Evolutionary conservation across 2,888 invertebrate species (phyloP), one percentile per base, ranked within the genome.

Genomic region (Acanthoscelides obtectus): DNA sequence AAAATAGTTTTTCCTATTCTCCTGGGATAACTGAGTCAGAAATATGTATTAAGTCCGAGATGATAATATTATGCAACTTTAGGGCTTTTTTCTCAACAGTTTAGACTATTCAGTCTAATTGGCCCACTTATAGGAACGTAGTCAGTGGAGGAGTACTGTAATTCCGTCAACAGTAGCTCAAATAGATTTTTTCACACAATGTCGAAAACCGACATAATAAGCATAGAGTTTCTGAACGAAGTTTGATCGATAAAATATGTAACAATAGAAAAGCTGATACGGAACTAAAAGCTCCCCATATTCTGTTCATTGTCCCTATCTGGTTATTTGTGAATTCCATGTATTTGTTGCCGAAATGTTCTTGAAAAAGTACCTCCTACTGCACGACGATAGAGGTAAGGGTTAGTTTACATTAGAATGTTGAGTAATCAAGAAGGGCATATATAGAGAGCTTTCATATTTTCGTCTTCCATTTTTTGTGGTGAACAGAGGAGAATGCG

Each of bases 351-450:
- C 8, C 8, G 66, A 66, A 66, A 66, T 66, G 76, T 77, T 79
- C 67, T 71, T 79, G 17, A 76, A 77, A 71, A 79, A 78, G 70
- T 79, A 76, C 74, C 72, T 79, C 27, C 70, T 78, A 69, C 70
- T 78, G 22, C 79, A 76, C 65, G 78, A 79, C 71, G 77, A 72
- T 67, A 72, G 74, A 68, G 77, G 79, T 79, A 72, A 78, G 79
- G 66, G 12, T 45, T 45, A 45, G 45, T 45, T 45, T 45, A 45
- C 17, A 45, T 12, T 45, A 12, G 45, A 45, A 3, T 45, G 45
- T 45, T 45, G 45, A 45, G 45, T 45, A 45, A 45, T 12, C 45
- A 45, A 12, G 5, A 45, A 45, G 45, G 17, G 12, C 5, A 45
- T 12, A 45, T 12, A 17, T 45, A 12, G 17, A 45, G 45, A 12